Evolutionary conservation across 2,797 vertebrate genomes (phyloP).

Genomic region (Gymnothorax javanicus): DNA sequence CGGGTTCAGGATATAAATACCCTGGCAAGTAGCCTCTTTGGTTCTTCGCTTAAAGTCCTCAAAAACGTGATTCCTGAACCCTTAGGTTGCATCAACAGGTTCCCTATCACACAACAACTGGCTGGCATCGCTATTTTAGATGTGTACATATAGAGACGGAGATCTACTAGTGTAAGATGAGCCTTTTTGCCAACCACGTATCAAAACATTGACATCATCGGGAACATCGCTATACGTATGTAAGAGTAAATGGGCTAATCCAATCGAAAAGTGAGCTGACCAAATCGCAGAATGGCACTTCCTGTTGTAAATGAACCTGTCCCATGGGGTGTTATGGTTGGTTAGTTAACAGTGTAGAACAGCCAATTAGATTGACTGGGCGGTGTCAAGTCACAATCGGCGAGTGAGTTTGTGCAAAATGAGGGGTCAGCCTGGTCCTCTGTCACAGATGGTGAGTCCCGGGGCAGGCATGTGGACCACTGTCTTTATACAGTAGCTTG

Average conservation of each 20-base stretch:
- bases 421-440: not conserved
- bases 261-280: not conserved
- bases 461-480: not conserved
- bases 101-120: too few relatives aligned
- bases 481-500: not conserved
- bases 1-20: too few relatives aligned
- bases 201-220: too few relatives aligned
- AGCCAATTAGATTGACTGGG: not conserved
- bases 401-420: not conserved
- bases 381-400: not conserved
- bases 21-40: too few relatives aligned
- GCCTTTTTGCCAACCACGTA: too few relatives aligned
- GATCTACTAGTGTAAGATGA: too few relatives aligned
- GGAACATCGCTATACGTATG: too few relatives aligned
- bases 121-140: too few relatives aligned
- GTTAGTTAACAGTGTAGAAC: not conserved
- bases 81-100: too few relatives aligned
- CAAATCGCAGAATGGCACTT: not conserved
- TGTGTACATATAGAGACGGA: too few relatives aligned
- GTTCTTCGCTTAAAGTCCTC: too few relatives aligned
- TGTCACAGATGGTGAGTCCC: not conserved
- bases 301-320: not conserved
- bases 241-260: not conserved
- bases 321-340: not conserved
- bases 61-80: too few relatives aligned